These are phyloP conservation scores for Alectoris magna DNA, from an alignment of 2,797 vertebrate species.

Conservation along the genomic window DNA sequence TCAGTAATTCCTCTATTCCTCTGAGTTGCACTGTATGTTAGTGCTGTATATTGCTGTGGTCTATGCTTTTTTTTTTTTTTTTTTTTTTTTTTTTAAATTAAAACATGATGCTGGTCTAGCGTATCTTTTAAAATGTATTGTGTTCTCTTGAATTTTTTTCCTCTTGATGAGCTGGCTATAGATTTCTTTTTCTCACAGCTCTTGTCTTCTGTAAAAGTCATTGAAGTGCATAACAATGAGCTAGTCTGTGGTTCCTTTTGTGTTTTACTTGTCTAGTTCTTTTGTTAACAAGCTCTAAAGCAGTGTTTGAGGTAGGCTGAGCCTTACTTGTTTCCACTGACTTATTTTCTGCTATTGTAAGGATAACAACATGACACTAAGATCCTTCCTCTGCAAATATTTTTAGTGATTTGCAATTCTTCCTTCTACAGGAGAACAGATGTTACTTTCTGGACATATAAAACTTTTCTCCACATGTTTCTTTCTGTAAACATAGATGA, in stretches of 20 bases:
- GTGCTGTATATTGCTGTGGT: neutral
- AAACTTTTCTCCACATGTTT: neutral
- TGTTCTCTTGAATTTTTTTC: neutral
- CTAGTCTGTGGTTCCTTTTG: neutral
- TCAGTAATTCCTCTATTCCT: neutral
- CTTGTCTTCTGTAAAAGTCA: neutral
- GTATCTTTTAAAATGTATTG: neutral
- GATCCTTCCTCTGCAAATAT: neutral
- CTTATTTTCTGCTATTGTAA: neutral
- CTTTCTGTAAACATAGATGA: neutral
- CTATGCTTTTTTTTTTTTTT: constrained; percentile 10
- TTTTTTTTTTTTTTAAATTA: constrained; percentile 24
- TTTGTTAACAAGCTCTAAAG: neutral
- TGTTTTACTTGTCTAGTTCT: neutral
- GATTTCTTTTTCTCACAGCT: neutral
- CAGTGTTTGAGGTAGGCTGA: neutral
- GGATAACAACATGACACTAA: neutral
- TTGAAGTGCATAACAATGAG: neutral
- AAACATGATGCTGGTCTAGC: neutral
- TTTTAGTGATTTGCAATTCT: neutral
- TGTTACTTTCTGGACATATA: neutral
- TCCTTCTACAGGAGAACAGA: neutral
- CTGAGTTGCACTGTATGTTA: neutral
- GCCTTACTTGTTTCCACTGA: neutral
- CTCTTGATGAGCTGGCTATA: neutral